A percentile compares a stretch with the other conserved stretches of the same genome.
Conservation (phyloP, 2,113 vertebrate species). For the Brachyhypopomus occidentalis region DNA sequence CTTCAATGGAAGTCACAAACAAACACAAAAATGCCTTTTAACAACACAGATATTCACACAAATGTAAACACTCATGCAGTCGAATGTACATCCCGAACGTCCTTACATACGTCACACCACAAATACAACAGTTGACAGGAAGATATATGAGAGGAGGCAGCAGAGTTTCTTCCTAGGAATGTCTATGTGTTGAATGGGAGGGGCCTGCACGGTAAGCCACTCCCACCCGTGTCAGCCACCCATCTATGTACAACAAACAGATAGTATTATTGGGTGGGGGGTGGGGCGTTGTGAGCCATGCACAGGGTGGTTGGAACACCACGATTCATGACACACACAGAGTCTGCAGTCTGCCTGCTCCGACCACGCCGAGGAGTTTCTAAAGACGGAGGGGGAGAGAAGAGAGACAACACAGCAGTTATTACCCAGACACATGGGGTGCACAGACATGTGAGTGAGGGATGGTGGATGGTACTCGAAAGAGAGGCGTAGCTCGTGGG, state of each 20-base stretch:
- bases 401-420: conserved; percentile 61
- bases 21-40: conserved; percentile 45
- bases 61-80: conserved; percentile 44
- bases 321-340: conserved; percentile 83
- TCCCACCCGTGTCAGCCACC: conserved; percentile 26
- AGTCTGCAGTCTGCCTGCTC: conserved; percentile 68
- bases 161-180: conserved; percentile 43
- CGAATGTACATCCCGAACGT: conserved; percentile 35
- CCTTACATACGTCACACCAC: conserved; percentile 32
- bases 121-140: conserved; percentile 47
- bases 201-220: conserved; percentile 18
- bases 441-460: conserved; percentile 39
- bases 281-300: conserved; percentile 76
- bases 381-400: conserved; percentile 57
- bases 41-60: conserved; percentile 40
- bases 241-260: conserved; percentile 41
- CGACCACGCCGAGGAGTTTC: conserved; percentile 53
- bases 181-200: conserved; percentile 21
- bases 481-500: conserved; percentile 24
- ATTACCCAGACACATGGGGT: conserved; percentile 49
- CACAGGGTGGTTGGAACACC: conserved; percentile 82
- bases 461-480: conserved; percentile 26
- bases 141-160: conserved; percentile 38
- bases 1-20: conserved; percentile 43
- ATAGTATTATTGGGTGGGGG: conserved; percentile 71